phyloP scores from a whole-genome alignment of 2,888 invertebrate genomes.

The Torymus tubicola region DNA sequence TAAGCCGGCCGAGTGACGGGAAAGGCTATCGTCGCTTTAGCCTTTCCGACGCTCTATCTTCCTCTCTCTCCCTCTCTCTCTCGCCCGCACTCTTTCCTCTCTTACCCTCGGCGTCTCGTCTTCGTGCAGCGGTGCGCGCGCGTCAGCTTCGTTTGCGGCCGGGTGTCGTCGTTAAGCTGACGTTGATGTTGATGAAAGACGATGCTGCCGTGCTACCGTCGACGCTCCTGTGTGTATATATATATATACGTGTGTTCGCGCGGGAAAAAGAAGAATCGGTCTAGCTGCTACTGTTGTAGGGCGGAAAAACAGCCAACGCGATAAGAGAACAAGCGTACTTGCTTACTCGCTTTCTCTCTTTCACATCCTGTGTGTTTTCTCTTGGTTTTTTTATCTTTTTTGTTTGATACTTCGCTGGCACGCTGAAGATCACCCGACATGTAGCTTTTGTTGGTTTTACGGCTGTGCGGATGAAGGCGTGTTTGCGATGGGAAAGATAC shows the following conservation, averaged over 20 bases:
- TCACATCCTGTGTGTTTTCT: not conserved
- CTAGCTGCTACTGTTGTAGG: too few species aligned
- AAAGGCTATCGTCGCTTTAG: constrained; percentile 20
- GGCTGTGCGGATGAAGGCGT: not conserved
- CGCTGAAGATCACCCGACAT: constrained; percentile 19
- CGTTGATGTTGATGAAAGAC: constrained; percentile 46
- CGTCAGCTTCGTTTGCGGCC: constrained; percentile 20
- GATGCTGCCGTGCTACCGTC: not conserved
- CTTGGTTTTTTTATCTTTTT: not conserved
- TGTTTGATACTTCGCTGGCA: not conserved
- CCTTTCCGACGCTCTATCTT: not conserved
- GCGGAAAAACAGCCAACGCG: constrained; percentile 14
- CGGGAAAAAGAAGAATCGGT: not conserved
- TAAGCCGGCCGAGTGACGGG: not conserved
- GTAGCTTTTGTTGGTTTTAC: constrained; percentile 13
- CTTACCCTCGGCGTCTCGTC: not conserved
- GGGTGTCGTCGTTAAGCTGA: constrained; percentile 41
- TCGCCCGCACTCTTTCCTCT: not conserved
- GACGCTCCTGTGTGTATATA: too few species aligned
- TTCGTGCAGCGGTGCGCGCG: not conserved
- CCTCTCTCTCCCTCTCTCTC: not conserved
- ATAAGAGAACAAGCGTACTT: not conserved
- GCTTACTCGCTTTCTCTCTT: not conserved
- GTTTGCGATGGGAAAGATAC: too few species aligned
- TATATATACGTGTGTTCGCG: not conserved